These are phyloP conservation scores for Petrocephalus schoutedeni DNA, from an alignment of 2,797 vertebrate species.

Conservation along the genomic window DNA sequence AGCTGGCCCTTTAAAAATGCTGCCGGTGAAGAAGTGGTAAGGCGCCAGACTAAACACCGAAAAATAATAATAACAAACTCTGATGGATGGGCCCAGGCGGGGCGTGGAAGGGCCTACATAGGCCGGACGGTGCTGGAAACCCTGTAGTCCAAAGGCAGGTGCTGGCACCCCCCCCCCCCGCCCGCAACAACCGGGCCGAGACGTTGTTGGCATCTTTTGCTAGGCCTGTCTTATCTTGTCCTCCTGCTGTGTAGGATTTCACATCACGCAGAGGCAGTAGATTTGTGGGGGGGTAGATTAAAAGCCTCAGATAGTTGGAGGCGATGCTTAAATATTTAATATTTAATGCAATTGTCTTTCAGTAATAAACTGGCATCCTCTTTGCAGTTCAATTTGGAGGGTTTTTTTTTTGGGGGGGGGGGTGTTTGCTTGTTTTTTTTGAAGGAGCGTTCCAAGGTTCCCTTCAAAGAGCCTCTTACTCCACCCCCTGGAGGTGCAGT, in stretches of 20 bases:
- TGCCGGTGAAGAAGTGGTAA: not conserved
- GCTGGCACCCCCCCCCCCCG: not conserved
- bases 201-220: slow-evolving; percentile 5
- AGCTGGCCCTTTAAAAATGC: not conserved
- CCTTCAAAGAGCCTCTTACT: not conserved
- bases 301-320: slow-evolving; percentile 14
- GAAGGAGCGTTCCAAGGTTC: not conserved
- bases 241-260: slow-evolving; percentile 40
- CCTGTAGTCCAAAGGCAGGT: slow-evolving; percentile 15
- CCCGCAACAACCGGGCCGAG: not conserved
- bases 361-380: not conserved
- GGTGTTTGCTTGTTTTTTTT: not conserved
- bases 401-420: not conserved
- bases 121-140: not conserved
- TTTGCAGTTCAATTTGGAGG: not conserved
- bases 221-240: slow-evolving; percentile 34
- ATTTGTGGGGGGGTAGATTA: slow-evolving; percentile 47
- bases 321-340: slow-evolving; percentile 23
- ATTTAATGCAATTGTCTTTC: not conserved
- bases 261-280: slow-evolving; percentile 36
- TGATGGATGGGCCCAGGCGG: not conserved
- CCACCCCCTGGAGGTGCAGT: not conserved
- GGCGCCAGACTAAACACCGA: slow-evolving; percentile 19
- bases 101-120: not conserved
- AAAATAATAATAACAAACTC: not conserved